phyloP scores from a whole-genome alignment of 2,113 vertebrate genomes.

The Lamprotornis superbus region DNA sequence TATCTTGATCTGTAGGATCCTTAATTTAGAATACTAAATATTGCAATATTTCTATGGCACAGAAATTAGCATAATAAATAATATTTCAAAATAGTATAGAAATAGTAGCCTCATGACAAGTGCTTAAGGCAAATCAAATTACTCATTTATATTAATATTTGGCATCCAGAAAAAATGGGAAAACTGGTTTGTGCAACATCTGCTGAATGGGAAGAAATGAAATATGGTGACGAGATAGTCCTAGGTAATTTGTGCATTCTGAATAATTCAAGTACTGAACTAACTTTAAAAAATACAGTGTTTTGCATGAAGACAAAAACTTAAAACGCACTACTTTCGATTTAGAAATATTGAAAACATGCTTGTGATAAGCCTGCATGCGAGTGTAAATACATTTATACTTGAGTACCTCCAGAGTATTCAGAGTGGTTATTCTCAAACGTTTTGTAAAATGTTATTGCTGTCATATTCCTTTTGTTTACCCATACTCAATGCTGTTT shows the following conservation, averaged over 20 bases:
- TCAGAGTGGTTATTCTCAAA: neutral
- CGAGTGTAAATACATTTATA: neutral
- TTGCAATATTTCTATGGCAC: neutral
- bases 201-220: neutral
- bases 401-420: neutral
- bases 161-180: neutral
- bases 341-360: neutral
- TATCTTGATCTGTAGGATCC: neutral
- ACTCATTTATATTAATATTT: neutral
- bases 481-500: neutral
- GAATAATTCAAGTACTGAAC: neutral
- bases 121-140: neutral
- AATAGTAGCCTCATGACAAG: neutral
- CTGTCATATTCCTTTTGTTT: constrained; percentile 23
- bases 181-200: neutral
- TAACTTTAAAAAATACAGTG: neutral
- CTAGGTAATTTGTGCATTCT: neutral
- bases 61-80: neutral
- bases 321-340: neutral
- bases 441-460: neutral
- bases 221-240: neutral
- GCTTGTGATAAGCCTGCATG: neutral
- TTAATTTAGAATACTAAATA: neutral
- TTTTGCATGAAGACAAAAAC: neutral
- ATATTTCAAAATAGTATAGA: neutral